These are phyloP conservation scores for Cisticola juncidis DNA, from an alignment of 2,113 vertebrate genomes.

Conservation along the genomic window DNA sequence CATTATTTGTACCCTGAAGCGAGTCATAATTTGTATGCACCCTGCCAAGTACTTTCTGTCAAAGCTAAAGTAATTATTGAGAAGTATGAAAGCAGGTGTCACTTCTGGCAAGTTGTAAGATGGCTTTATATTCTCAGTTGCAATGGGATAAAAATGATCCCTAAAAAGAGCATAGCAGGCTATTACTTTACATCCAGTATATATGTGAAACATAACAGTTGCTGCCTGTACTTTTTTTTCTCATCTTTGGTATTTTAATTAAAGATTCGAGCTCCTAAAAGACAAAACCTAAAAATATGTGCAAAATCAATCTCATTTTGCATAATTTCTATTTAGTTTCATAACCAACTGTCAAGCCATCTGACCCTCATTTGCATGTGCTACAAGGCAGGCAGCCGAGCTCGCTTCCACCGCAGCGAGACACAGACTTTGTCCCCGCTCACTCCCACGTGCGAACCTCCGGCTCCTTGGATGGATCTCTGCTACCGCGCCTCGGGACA, in stretches of 20 bases:
- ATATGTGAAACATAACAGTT: slow-evolving; percentile 41
- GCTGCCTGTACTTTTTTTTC: not conserved
- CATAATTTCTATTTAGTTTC: slow-evolving; percentile 47
- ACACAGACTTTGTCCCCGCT: not conserved
- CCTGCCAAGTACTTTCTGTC: slow-evolving; percentile 60
- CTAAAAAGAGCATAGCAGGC: slow-evolving; percentile 64
- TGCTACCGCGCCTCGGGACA: not conserved
- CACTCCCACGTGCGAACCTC: not conserved
- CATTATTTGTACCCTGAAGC: slow-evolving; percentile 59
- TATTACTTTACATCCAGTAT: slow-evolving; percentile 32
- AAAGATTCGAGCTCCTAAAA: slow-evolving; percentile 56
- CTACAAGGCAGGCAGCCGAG: not conserved
- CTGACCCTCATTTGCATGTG: slow-evolving; percentile 53
- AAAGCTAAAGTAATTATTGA: slow-evolving; percentile 72
- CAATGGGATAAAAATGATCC: slow-evolving; percentile 57
- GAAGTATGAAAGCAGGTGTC: slow-evolving; percentile 72
- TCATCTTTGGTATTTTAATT: slow-evolving; percentile 52
- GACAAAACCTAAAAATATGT: slow-evolving; percentile 54
- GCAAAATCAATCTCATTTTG: slow-evolving; percentile 51
- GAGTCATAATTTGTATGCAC: slow-evolving; percentile 46
- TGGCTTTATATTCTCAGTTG: slow-evolving; percentile 56
- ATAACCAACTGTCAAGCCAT: slow-evolving; percentile 44
- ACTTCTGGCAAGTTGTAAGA: slow-evolving; percentile 62
- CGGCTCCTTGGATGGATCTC: not conserved
- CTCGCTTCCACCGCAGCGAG: not conserved